Conservation (phyloP, 53 echinoderm and acorn worm genomes). For the Astropecten irregularis region DNA sequence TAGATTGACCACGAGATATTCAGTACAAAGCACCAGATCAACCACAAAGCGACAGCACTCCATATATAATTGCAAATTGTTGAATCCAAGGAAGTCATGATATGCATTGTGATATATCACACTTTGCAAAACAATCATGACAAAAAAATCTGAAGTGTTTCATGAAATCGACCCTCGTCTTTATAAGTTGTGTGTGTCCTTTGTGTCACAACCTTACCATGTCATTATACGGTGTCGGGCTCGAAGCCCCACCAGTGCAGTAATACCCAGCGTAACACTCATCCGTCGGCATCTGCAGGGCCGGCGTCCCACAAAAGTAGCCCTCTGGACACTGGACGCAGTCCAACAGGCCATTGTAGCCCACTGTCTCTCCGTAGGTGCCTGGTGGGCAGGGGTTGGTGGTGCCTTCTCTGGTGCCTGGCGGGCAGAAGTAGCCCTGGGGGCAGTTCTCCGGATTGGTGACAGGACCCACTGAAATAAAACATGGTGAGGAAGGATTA, state of each 20-base stretch:
- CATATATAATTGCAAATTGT: too few species aligned
- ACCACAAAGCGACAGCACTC: too few species aligned
- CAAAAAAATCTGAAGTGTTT: not conserved
- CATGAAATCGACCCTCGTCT: not conserved
- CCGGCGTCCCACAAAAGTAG: constrained; percentile 86
- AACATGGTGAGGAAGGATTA: too few species aligned
- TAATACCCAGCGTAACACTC: constrained; percentile 97
- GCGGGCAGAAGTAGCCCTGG: constrained; percentile 92
- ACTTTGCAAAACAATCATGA: too few species aligned
- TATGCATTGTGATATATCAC: too few species aligned
- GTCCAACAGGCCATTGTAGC: constrained; percentile 65
- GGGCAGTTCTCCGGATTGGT: constrained; percentile 77
- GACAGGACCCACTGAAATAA: constrained; percentile 78
- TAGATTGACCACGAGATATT: too few species aligned
- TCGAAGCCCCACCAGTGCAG: constrained; percentile 84
- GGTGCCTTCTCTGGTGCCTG: constrained; percentile 73
- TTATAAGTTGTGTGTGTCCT: too few species aligned
- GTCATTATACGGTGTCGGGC: constrained; percentile 90
- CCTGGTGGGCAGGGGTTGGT: constrained; percentile 87
- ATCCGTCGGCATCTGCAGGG: constrained; percentile 77
- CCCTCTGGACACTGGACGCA: constrained; percentile 85
- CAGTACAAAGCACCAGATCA: too few species aligned
- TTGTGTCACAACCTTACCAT: too few species aligned
- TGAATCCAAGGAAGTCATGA: too few species aligned
- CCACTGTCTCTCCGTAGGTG: constrained; percentile 78